Base-by-base conservation (phyloP, 2,113 vertebrate genomes). In the Cyrtonyx montezumae region DNA sequence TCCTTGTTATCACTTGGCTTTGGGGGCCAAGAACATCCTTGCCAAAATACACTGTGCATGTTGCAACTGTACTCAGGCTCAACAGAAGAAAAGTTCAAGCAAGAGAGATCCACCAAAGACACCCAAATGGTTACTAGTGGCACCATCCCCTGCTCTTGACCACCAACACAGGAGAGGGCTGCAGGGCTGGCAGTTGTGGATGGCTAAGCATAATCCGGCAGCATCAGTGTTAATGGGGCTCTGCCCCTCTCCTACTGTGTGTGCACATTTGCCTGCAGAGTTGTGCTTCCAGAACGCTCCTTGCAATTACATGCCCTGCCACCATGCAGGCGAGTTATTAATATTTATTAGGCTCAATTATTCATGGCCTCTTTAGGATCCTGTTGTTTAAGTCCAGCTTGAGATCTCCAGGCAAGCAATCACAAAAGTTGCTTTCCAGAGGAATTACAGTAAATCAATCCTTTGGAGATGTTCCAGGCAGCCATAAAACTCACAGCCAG, bases 331-430 rank as follows among this genome's bases (percentile, higher is more conserved):
- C 23, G 1, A 85, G 87, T 78, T 87, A 96, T 96, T 96, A 95
- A 96, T 96, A 96, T 96, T 96, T 96, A 96, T 96, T 85, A 95
- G 79, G 26, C 67, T 96, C 87, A 96, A 96, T 96, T 96, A 96
- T 96, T 96, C 94, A 96, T 95, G 91, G 92, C 93, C 88, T 95
- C 81, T 93, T 94, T 80, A 92, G 93, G 89, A 96, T 94, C 89
- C 96, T 91, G 94, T 94, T 96, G 93, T 94, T 95, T 95, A 95
- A 95, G 95, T 92, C 95, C 94, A 79, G 84, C 94, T 91, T 87
- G 89, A 93, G 87, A 91, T 94, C 93, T 93, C 84, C 94, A 95
- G 81, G 87, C 84, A 88, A 91, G 84, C 94, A 95, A 96, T 92
- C 92, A 96, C 87, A 95, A 69, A 93, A 92, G 87, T 91, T 93